Percentiles rank a stretch among this genome's conserved stretches.
phyloP scores from a whole-genome alignment of 2,888 invertebrate species.

The Crepidodera aurea region DNA sequence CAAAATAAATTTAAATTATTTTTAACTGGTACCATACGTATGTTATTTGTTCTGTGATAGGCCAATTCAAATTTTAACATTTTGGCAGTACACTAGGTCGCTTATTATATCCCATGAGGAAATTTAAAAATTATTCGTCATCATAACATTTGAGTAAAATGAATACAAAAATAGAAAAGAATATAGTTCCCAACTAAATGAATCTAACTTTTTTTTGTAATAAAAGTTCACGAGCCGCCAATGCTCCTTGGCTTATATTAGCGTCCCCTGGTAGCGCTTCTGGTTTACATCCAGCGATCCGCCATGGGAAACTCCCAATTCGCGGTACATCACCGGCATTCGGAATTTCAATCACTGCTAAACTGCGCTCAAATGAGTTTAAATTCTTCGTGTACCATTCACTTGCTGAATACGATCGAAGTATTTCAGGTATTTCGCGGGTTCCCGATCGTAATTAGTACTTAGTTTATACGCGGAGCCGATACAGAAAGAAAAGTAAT shows the following conservation, averaged over 20 bases:
- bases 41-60: no score
- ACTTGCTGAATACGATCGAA: slow-evolving; percentile 11
- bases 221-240: slow-evolving; percentile 50
- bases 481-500: background rate
- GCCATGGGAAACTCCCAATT: slow-evolving; percentile 29
- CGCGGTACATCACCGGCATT: slow-evolving; percentile 25
- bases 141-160: no score
- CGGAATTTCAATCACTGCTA: slow-evolving; percentile 25
- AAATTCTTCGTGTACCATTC: slow-evolving; percentile 18
- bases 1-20: no score
- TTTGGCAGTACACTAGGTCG: no score
- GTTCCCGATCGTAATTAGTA: slow-evolving; percentile 20
- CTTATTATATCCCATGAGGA: no score
- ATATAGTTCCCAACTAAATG: no score
- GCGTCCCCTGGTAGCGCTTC: slow-evolving; percentile 42
- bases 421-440: slow-evolving; percentile 18
- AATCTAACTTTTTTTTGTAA: no score
- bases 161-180: no score
- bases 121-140: no score
- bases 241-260: slow-evolving; percentile 41
- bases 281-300: slow-evolving; percentile 34
- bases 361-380: slow-evolving; percentile 17
- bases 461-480: slow-evolving; percentile 14
- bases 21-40: no score
- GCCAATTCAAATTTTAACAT: no score